phyloP scores from a whole-genome alignment of 2,113 vertebrate genomes.

The Merops nubicus region DNA sequence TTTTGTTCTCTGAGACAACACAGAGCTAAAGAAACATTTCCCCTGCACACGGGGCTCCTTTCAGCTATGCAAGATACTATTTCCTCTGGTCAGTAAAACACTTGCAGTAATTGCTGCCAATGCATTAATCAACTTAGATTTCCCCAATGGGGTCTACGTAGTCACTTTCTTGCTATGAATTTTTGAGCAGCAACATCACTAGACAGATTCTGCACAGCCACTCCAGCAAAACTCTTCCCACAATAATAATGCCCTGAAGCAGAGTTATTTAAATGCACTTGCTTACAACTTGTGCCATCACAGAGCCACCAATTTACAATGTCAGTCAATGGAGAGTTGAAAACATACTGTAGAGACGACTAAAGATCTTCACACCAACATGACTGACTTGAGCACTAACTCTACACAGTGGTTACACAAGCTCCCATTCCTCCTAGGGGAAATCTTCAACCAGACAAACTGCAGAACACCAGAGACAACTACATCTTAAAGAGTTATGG shows the following conservation, averaged over 20 bases:
- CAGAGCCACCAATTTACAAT: not conserved
- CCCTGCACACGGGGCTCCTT: not conserved
- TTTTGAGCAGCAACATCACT: not conserved
- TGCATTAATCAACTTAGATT: not conserved
- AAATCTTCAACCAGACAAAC: not conserved
- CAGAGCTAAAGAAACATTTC: not conserved
- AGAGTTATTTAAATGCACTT: not conserved
- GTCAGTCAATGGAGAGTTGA: not conserved
- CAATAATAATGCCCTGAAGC: not conserved
- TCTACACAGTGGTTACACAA: not conserved
- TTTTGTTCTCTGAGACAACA: not conserved
- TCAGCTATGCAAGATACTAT: not conserved
- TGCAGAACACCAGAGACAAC: not conserved
- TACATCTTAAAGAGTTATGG: not conserved
- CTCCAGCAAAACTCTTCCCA: not conserved
- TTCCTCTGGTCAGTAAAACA: not conserved
- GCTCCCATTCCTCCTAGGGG: not conserved
- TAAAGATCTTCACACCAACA: not conserved
- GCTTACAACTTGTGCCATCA: not conserved
- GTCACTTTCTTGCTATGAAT: not conserved
- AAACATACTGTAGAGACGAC: not conserved
- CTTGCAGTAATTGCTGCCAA: not conserved
- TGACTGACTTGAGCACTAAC: accelerated
- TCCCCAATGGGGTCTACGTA: not conserved
- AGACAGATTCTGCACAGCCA: not conserved